Conservation (phyloP, 2,888 invertebrate species). For the Artemia sp. region DNA sequence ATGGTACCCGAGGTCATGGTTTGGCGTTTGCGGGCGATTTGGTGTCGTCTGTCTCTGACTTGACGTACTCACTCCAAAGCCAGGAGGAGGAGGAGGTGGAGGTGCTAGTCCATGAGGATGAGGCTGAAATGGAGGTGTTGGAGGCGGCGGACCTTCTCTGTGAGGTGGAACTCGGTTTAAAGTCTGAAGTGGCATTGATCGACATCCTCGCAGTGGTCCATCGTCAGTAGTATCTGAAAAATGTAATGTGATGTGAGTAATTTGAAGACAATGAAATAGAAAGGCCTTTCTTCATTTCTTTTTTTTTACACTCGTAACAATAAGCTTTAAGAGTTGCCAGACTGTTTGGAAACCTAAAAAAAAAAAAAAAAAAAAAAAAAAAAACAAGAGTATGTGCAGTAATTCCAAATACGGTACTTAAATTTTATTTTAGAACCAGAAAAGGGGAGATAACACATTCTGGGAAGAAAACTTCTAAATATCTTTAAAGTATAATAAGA, state of each 20-base stretch:
- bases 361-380: too few relatives aligned
- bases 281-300: too few relatives aligned
- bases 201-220: not conserved
- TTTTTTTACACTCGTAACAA: too few relatives aligned
- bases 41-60: conserved; percentile 19
- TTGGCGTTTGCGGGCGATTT: conserved; percentile 39
- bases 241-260: not conserved
- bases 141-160: conserved; percentile 27
- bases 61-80: conserved; percentile 16
- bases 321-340: too few relatives aligned
- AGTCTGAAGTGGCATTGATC: conserved; percentile 1
- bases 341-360: too few relatives aligned
- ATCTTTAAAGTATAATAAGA: too few relatives aligned
- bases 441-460: too few relatives aligned
- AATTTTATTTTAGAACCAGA: too few relatives aligned
- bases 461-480: too few relatives aligned
- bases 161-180: conserved; percentile 34
- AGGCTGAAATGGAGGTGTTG: conserved; percentile 15
- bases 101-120: conserved; percentile 6
- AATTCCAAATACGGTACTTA: too few relatives aligned
- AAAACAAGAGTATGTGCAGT: too few relatives aligned
- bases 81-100: conserved; percentile 1
- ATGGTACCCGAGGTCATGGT: conserved; percentile 62
- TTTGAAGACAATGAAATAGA: too few relatives aligned
- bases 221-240: conserved; percentile 6